These are phyloP conservation scores for Axis porcinus DNA, from an alignment of 2,113 vertebrate species.

Conservation along the genomic window DNA sequence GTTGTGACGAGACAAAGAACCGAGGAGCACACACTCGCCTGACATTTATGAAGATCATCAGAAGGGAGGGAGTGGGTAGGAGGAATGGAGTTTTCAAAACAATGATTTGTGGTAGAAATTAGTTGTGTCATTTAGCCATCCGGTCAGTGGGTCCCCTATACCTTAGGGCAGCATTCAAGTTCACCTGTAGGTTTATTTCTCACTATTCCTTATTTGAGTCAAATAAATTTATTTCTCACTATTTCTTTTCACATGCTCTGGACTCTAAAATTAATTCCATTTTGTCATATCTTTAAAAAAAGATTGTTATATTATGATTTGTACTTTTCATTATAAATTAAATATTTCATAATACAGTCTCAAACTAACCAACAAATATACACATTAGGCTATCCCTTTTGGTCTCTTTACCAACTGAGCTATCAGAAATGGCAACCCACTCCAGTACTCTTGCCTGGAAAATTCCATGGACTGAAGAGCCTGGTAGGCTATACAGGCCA, in stretches of 20 bases:
- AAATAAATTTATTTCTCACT: not conserved
- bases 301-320: not conserved
- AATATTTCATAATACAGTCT: not conserved
- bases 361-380: not conserved
- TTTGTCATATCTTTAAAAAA: not conserved
- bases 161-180: not conserved
- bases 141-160: not conserved
- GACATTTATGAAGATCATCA: not conserved
- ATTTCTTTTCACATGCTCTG: not conserved
- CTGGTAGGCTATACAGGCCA: no score
- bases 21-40: no score
- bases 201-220: not conserved
- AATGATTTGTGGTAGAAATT: not conserved
- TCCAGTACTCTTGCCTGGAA: no score
- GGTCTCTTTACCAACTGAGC: not conserved
- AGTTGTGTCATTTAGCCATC: not conserved
- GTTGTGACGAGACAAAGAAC: no score
- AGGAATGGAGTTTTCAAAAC: not conserved
- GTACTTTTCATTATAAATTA: not conserved
- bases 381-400: not conserved
- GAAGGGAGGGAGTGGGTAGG: not conserved
- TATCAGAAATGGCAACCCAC: no score
- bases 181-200: not conserved
- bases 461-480: no score
- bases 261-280: not conserved